These are phyloP conservation scores for Ciconia boyciana DNA, from an alignment of 2,113 vertebrate genomes.

Conservation along the genomic window DNA sequence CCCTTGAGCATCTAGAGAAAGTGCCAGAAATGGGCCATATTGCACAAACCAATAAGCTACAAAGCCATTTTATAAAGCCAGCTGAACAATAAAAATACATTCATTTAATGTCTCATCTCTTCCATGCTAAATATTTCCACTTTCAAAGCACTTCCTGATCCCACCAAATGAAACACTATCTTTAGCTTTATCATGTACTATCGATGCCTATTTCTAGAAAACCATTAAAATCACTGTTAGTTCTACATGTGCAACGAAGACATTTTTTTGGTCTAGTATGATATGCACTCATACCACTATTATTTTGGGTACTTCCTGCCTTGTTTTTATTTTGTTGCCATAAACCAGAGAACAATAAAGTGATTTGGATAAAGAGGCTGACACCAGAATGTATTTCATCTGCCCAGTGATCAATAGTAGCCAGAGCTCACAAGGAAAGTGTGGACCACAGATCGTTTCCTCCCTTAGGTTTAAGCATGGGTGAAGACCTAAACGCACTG, in stretches of 20 bases:
- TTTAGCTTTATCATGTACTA: neutral
- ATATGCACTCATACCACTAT: neutral
- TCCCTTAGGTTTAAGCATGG: slow-evolving; percentile 5
- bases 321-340: slow-evolving; percentile 20
- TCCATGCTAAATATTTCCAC: neutral
- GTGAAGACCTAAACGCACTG: slow-evolving; percentile 24
- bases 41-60: neutral
- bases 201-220: neutral
- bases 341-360: slow-evolving; percentile 33
- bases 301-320: slow-evolving; percentile 4
- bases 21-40: neutral
- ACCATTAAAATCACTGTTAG: neutral
- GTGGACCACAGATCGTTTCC: neutral
- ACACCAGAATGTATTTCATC: slow-evolving; percentile 30
- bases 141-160: slow-evolving; percentile 15
- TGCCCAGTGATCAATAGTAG: neutral
- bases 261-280: neutral
- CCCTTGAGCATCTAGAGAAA: neutral
- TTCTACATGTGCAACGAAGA: neutral
- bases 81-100: neutral
- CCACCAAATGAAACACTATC: neutral
- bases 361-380: slow-evolving; percentile 13
- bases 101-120: neutral
- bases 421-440: slow-evolving; percentile 31
- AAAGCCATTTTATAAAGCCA: slow-evolving; percentile 6